phyloP scores from a whole-genome alignment of 2,797 vertebrate genomes.

The Enteromius paludinosus region DNA sequence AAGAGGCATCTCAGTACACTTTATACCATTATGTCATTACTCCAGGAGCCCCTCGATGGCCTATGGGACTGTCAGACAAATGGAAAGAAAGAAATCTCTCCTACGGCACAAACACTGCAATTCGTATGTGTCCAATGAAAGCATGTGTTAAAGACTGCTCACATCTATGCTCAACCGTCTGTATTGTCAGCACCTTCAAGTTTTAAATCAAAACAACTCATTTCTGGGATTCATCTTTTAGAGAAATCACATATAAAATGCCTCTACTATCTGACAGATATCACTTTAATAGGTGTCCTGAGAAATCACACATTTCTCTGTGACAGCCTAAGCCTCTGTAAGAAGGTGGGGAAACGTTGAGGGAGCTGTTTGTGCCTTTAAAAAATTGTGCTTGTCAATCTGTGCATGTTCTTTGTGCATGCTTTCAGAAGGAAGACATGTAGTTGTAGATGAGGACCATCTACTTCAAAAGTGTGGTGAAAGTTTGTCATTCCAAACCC shows the following conservation, averaged over 20 bases:
- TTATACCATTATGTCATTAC: constrained; percentile 62
- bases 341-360: background rate
- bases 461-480: background rate
- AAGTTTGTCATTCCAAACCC: background rate
- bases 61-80: constrained; percentile 73
- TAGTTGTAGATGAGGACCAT: background rate
- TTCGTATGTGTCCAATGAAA: background rate
- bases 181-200: background rate
- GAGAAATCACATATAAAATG: background rate
- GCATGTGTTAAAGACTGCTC: background rate
- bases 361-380: background rate
- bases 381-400: background rate
- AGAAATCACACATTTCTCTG: constrained; percentile 7
- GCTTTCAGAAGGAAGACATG: background rate
- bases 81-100: constrained; percentile 53
- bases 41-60: constrained; percentile 55
- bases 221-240: background rate
- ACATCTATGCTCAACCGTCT: background rate
- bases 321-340: background rate
- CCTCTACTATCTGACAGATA: background rate
- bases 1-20: constrained; percentile 55
- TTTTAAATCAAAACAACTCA: constrained; percentile 1
- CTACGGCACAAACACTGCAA: background rate
- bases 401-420: background rate
- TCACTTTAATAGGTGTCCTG: constrained; percentile 11